Conservation (phyloP, 1,140 invertebrate species). For the Brachionus calyciflorus region DNA sequence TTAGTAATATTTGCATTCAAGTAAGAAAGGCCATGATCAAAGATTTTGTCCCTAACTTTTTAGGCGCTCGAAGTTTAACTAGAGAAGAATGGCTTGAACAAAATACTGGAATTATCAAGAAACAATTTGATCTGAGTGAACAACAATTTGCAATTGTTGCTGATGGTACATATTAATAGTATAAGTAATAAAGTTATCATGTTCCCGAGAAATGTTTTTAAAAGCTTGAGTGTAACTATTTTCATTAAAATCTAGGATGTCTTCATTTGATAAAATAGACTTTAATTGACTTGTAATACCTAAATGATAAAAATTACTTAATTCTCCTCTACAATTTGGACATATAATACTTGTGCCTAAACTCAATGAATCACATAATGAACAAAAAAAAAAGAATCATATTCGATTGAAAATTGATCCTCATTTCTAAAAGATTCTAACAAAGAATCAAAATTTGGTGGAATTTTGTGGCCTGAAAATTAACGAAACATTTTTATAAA, state of each 20-base stretch:
- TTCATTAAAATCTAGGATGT: too few species aligned
- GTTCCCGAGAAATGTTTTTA: not conserved
- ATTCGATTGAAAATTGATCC: not conserved
- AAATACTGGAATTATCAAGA: too few species aligned
- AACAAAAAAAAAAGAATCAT: not conserved
- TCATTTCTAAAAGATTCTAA: not conserved
- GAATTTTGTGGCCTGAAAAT: not conserved
- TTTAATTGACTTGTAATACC: not conserved
- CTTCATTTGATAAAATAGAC: not conserved
- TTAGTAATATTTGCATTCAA: too few species aligned
- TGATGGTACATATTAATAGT: too few species aligned
- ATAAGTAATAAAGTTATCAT: not conserved
- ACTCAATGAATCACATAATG: not conserved
- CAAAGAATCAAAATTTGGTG: not conserved
- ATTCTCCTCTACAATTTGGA: not conserved
- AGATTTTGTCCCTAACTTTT: too few species aligned
- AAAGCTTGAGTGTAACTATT: not conserved
- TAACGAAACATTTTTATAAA: constrained; percentile 1
- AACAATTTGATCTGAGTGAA: too few species aligned
- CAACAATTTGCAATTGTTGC: too few species aligned
- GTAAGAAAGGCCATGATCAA: too few species aligned
- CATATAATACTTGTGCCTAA: not conserved
- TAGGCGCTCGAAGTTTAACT: too few species aligned
- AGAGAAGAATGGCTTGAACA: too few species aligned
- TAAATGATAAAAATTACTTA: not conserved